Base-by-base conservation (phyloP, 2,888 invertebrate species). In the Sepiola atlantica region DNA sequence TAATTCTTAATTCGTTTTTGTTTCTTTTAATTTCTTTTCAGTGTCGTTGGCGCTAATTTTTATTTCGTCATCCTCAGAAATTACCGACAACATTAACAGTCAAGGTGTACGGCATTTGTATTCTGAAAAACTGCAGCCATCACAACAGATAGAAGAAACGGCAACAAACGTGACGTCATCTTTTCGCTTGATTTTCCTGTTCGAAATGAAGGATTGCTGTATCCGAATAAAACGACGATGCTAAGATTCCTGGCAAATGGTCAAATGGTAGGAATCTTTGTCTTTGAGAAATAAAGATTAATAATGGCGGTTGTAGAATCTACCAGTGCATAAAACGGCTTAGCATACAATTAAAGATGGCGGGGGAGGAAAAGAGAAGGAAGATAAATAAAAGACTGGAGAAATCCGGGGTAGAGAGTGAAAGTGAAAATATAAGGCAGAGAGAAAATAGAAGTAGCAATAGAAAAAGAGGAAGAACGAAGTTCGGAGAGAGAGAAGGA, bases 301-400 rank as follows among this genome's bases (percentile, higher is more conserved):
- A 35, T 32, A 20, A 35, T 32, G 20, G 20, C 54, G 94, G 94
- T 95, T 94, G 94, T 94, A 91, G 94, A 77, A 21, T 77, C 90
- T 94, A 54, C 45, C 45, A 93, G 55, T 90, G 94, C 90, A 32
- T 55, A 28, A 77, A 90, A 94, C n/a, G 90, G n/a, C 10, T n/a
- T 90, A 54, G 93, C 35, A 61, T 92, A 92, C 77, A 93, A 91
- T 61, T 28, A 93, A 20, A 93, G 35, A 93, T 24, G 93, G 35
- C 92, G 32, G 35, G 8, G 77, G 32, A 92, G 35, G 54, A 35
- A 54, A 90, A 61, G 57, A 92, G 91, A 45, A n/a, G 3, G n/a
- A n/a, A 32, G n/a, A 77, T 16, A 12, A 18, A n/a, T 0, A 21
- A 21, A 61, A 18, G 21, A 61, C 24, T 21, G 24, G 24, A 24